A percentile compares a stretch with the other conserved stretches of the same genome.
These are phyloP conservation scores for Mergus octosetaceus DNA, from an alignment of 2,797 vertebrate genomes.

Conservation along the genomic window DNA sequence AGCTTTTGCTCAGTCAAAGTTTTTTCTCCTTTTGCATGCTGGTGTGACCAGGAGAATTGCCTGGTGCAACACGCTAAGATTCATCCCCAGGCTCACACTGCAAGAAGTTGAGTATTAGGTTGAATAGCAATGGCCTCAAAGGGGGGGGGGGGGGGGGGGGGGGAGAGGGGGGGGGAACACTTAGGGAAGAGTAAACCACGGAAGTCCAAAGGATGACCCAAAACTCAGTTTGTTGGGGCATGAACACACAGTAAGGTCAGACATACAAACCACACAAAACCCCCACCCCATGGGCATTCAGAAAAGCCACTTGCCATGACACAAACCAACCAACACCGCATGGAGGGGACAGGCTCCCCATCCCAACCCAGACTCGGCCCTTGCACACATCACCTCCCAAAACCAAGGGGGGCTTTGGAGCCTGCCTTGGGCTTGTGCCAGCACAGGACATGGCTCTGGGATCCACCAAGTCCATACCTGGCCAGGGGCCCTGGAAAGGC, in stretches of 20 bases:
- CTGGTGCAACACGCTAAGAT: background rate
- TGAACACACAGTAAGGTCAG: background rate
- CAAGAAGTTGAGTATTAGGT: background rate
- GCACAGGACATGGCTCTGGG: background rate
- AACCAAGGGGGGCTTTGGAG: fast-evolving
- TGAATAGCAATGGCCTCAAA: background rate
- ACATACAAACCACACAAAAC: background rate
- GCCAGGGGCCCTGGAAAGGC: constrained; percentile 88
- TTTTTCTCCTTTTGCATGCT: background rate
- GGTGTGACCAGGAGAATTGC: background rate
- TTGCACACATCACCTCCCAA: background rate
- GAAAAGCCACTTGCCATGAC: background rate
- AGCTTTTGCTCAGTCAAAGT: background rate
- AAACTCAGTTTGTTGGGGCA: background rate
- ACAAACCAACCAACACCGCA: background rate
- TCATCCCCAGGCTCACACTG: background rate
- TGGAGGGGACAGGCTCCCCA: background rate
- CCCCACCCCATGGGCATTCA: background rate
- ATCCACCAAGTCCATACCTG: constrained; percentile 74
- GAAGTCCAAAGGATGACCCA: background rate
- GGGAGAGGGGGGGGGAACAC: too few relatives aligned
- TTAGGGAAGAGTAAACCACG: background rate
- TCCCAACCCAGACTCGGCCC: background rate
- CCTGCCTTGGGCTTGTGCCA: background rate
- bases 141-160: background rate